phyloP scores from a whole-genome alignment of 2,888 invertebrate genomes.

The Stegophylla sp. region DNA sequence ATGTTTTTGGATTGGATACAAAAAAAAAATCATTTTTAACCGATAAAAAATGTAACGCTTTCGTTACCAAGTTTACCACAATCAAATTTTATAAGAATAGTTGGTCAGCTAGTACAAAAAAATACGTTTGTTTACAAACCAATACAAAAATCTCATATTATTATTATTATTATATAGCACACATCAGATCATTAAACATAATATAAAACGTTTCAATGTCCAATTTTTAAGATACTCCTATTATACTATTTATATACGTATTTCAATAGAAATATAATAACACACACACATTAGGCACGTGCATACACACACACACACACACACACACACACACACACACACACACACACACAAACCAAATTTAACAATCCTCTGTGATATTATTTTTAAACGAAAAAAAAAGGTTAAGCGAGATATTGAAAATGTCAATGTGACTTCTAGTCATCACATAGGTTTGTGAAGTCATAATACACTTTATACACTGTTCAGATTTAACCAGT shows the following conservation, averaged over 20 bases:
- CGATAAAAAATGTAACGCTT: too few species aligned
- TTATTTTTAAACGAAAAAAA: slow-evolving; percentile 39
- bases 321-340: not conserved
- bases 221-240: slow-evolving; percentile 19
- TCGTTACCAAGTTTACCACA: too few species aligned
- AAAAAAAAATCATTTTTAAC: too few species aligned
- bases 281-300: not conserved
- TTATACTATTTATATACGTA: not conserved
- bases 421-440: slow-evolving; percentile 31
- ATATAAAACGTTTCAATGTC: slow-evolving; percentile 1
- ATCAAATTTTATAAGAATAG: too few species aligned
- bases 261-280: too few species aligned
- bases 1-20: too few species aligned
- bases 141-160: too few species aligned
- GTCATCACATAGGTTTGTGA: slow-evolving; percentile 51
- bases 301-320: not conserved
- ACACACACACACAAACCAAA: slow-evolving; percentile 9
- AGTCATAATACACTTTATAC: slow-evolving; percentile 50
- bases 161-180: too few species aligned
- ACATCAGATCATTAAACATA: not conserved
- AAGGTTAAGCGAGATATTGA: slow-evolving; percentile 11
- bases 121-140: too few species aligned
- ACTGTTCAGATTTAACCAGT: slow-evolving; percentile 44
- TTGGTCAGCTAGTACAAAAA: too few species aligned
- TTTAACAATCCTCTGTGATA: slow-evolving; percentile 14